Evolutionary conservation across 2,797 vertebrate genomes (phyloP).

Genomic region (Microchirus variegatus): DNA sequence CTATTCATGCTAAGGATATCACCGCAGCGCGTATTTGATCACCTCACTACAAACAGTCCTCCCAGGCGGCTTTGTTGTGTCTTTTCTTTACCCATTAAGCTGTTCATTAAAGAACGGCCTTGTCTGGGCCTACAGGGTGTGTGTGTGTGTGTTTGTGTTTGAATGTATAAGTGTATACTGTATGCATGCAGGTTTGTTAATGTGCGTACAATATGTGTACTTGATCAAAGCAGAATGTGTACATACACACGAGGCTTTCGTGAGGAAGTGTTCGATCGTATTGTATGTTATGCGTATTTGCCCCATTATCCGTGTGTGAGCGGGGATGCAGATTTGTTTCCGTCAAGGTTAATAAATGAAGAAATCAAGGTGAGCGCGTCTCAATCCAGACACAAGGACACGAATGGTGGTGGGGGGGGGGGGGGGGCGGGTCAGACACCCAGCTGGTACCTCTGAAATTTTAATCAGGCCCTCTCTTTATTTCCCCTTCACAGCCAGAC

Average conservation of each 20-base stretch:
- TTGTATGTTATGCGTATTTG: constrained; percentile 58
- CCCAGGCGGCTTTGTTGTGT: constrained; percentile 72
- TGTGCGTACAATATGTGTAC: constrained; percentile 24
- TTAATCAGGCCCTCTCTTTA: constrained; percentile 76
- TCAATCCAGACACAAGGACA: constrained; percentile 75
- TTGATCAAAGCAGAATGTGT: constrained; percentile 6
- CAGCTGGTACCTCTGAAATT: constrained; percentile 79
- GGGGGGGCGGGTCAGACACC: constrained; percentile 69
- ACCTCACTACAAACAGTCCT: constrained; percentile 72
- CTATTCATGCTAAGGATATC: constrained; percentile 62
- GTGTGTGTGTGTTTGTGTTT: constrained; percentile 35
- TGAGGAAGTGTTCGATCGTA: constrained; percentile 31
- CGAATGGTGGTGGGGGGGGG: constrained; percentile 17
- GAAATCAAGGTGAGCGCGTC: constrained; percentile 79
- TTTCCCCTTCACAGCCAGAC: constrained; percentile 68
- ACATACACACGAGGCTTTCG: constrained; percentile 23
- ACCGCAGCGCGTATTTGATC: constrained; percentile 66
- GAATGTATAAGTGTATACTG: background rate
- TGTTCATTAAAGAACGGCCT: constrained; percentile 72
- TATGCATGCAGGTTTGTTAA: constrained; percentile 4
- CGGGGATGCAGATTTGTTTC: constrained; percentile 71
- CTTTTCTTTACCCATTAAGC: constrained; percentile 74
- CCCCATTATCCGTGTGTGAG: constrained; percentile 58
- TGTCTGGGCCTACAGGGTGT: constrained; percentile 62
- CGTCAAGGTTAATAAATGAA: constrained; percentile 82